These are phyloP conservation scores for Pseudochirops corinnae DNA, from an alignment of 2,797 vertebrate species.

Conservation along the genomic window DNA sequence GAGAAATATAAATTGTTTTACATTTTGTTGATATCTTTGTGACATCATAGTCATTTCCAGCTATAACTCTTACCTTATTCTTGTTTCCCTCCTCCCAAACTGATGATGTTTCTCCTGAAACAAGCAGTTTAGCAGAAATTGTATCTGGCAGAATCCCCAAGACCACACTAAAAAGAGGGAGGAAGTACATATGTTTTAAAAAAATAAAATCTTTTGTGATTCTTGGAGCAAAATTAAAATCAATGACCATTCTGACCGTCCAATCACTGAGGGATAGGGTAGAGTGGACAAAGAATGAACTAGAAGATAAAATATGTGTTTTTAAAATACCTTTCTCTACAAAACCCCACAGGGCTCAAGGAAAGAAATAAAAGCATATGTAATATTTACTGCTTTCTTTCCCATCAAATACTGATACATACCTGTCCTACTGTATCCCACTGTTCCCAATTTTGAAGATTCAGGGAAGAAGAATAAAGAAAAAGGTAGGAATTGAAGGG, in stretches of 20 bases:
- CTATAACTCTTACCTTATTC: background rate
- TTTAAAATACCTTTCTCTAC: background rate
- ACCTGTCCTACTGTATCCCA: background rate
- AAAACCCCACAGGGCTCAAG: background rate
- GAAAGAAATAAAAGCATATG: background rate
- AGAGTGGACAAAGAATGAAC: background rate
- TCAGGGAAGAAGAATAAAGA: background rate
- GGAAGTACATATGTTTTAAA: too few relatives aligned
- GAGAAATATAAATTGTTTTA: background rate
- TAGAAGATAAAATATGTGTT: background rate
- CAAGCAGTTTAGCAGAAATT: background rate
- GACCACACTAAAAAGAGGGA: background rate
- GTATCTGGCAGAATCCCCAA: background rate
- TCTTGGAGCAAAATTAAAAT: background rate
- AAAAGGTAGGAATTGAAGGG: background rate
- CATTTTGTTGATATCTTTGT: background rate
- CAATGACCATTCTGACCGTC: background rate
- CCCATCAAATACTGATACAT: background rate
- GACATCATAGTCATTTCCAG: background rate
- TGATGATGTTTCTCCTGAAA: background rate
- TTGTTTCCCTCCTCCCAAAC: background rate
- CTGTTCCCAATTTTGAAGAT: background rate
- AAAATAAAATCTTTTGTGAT: background rate
- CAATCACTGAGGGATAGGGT: background rate
- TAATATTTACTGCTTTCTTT: background rate